phyloP scores from a whole-genome alignment of 2,888 invertebrate species.

The Capitulum mitella region DNA sequence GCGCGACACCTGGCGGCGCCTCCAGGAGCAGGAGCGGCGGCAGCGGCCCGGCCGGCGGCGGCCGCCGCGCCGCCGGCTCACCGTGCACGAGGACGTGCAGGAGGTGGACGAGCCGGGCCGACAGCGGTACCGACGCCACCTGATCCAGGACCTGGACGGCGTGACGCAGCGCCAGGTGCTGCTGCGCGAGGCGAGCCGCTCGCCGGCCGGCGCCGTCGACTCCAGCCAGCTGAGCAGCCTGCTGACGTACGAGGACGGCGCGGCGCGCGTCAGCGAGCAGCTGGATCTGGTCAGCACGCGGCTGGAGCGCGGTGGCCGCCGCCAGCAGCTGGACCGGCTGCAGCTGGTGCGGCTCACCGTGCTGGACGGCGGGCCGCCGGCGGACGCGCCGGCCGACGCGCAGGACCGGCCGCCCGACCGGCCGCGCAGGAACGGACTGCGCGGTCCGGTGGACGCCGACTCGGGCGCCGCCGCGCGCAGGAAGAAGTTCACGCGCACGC shows the following conservation, averaged over 20 bases:
- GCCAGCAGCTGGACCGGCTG: conserved; percentile 30
- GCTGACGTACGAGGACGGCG: neutral
- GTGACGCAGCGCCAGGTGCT: conserved; percentile 29
- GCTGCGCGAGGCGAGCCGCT: conserved; percentile 27
- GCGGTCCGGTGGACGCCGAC: conserved; percentile 21
- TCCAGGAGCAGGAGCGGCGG: conserved; percentile 27
- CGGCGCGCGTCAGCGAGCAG: conserved; percentile 24
- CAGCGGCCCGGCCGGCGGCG: conserved; percentile 26
- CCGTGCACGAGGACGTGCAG: neutral
- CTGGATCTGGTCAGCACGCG: conserved; percentile 24
- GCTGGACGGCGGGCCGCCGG: conserved; percentile 19
- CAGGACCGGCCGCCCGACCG: neutral
- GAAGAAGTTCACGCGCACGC: neutral
- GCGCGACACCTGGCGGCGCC: conserved; percentile 16
- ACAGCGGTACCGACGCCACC: conserved; percentile 7
- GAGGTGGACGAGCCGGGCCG: neutral
- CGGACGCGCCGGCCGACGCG: conserved; percentile 25
- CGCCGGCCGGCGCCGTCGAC: neutral
- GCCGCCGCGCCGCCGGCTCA: neutral
- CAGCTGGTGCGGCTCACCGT: conserved; percentile 28
- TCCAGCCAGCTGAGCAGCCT: neutral
- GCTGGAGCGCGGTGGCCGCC: conserved; percentile 27
- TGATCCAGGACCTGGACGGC: conserved; percentile 27
- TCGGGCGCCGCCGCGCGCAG: conserved; percentile 22
- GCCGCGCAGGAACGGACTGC: conserved; percentile 25